Percentiles rank a stretch among this genome's conserved stretches.
These are phyloP conservation scores for Steinernema carpocapsae DNA, from an alignment of 2,888 invertebrate species.

Conservation along the genomic window DNA sequence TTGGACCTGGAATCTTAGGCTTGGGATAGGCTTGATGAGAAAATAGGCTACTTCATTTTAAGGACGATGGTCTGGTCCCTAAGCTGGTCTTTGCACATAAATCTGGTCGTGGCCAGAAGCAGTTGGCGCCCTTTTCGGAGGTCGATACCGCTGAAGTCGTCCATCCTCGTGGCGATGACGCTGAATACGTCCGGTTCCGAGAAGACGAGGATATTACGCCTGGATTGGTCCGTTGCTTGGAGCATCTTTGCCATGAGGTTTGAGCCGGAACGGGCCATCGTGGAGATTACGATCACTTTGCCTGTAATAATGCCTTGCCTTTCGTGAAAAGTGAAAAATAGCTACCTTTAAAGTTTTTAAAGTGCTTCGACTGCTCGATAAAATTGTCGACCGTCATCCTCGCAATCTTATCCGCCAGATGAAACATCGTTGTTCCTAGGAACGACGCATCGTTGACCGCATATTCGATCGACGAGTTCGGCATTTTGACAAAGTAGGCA, in stretches of 20 bases:
- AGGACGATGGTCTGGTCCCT: slow-evolving; percentile 30
- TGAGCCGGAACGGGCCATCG: slow-evolving; percentile 36
- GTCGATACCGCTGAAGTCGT: slow-evolving; percentile 34
- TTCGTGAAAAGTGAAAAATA: not conserved
- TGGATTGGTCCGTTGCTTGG: not conserved
- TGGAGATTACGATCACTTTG: slow-evolving; percentile 37
- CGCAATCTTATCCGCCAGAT: slow-evolving; percentile 32
- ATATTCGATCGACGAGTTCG: slow-evolving; percentile 31
- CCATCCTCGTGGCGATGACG: slow-evolving; percentile 28
- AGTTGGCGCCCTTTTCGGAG: slow-evolving; percentile 7
- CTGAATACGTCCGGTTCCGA: slow-evolving; percentile 36
- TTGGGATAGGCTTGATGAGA: not conserved
- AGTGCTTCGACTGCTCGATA: slow-evolving; percentile 16
- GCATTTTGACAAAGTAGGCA: slow-evolving; percentile 40
- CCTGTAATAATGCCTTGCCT: slow-evolving; percentile 12
- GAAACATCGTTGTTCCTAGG: slow-evolving; percentile 27
- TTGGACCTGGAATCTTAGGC: slow-evolving; percentile 20
- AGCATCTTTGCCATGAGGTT: slow-evolving; percentile 19
- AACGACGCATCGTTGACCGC: slow-evolving; percentile 14
- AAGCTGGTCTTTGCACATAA: slow-evolving; percentile 35
- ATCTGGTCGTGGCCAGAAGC: slow-evolving; percentile 31
- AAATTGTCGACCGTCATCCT: slow-evolving; percentile 20
- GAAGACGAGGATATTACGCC: slow-evolving; percentile 27
- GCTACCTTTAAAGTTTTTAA: not conserved
- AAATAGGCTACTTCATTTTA: slow-evolving; percentile 15